phyloP scores from a whole-genome alignment of 2,888 invertebrate genomes.

The Cenopis cana region DNA sequence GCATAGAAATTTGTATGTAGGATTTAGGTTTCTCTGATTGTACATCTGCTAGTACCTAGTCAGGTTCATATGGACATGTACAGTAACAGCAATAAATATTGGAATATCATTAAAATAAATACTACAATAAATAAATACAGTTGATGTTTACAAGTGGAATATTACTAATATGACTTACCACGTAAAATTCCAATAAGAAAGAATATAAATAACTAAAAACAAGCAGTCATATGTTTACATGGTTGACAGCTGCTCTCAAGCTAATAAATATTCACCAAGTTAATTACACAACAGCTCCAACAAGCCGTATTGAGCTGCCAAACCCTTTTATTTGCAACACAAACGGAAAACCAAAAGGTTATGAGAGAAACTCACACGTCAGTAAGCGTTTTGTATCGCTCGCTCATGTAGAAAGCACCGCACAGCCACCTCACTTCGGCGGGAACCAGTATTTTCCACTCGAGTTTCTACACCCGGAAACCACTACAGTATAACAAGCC shows the following conservation, averaged over 20 bases:
- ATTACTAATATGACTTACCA: slow-evolving; percentile 19
- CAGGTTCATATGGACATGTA: no score
- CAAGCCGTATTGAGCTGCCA: slow-evolving; percentile 40
- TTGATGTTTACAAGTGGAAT: neutral
- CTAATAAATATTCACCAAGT: slow-evolving; percentile 60
- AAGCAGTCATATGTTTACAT: slow-evolving; percentile 71
- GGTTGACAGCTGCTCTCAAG: slow-evolving; percentile 57
- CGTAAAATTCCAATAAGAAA: slow-evolving; percentile 60
- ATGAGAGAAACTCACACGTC: slow-evolving; percentile 81
- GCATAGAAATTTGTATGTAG: no score
- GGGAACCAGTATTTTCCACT: slow-evolving; percentile 80
- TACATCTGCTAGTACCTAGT: no score
- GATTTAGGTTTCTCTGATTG: no score
- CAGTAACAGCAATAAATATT: no score
- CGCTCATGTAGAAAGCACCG: slow-evolving; percentile 80
- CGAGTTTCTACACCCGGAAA: slow-evolving; percentile 56
- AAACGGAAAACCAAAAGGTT: slow-evolving; percentile 65
- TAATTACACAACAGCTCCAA: slow-evolving; percentile 60
- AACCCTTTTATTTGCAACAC: slow-evolving; percentile 41
- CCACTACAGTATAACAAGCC: slow-evolving; percentile 60
- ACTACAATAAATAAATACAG: neutral
- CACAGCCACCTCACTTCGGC: slow-evolving; percentile 69
- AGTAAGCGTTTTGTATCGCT: slow-evolving; percentile 75
- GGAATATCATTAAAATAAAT: no score
- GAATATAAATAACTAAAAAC: slow-evolving; percentile 59